Percentiles rank a stretch among this genome's conserved stretches.
Conservation (phyloP, 2,113 vertebrate species). For the Silurus meridionalis region DNA sequence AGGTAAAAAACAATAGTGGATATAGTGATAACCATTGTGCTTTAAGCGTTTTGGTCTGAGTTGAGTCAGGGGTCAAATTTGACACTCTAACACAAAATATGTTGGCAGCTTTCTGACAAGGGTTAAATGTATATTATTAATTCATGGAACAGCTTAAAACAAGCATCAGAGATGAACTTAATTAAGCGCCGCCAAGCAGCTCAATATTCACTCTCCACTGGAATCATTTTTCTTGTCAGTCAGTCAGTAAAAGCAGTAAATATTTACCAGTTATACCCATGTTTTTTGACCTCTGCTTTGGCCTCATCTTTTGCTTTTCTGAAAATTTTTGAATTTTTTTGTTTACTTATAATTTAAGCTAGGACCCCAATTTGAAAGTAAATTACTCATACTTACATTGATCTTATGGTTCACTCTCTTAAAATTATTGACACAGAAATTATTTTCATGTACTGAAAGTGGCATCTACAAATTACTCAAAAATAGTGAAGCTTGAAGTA, state of each 20-base stretch:
- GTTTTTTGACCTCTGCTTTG: neutral
- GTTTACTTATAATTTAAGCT: slow-evolving; percentile 8
- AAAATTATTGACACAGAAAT: slow-evolving; percentile 37
- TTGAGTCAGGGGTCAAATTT: too few relatives aligned
- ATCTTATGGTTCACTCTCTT: slow-evolving; percentile 53
- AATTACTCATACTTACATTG: slow-evolving; percentile 56
- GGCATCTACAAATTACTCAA: neutral
- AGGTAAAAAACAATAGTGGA: too few relatives aligned
- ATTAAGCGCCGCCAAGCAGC: slow-evolving; percentile 33
- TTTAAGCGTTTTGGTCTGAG: too few relatives aligned
- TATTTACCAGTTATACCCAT: neutral
- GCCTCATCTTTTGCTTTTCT: too few relatives aligned
- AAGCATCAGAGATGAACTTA: slow-evolving; percentile 34
- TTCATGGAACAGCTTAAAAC: slow-evolving; percentile 46
- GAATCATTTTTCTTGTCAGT: neutral
- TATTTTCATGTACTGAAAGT: neutral
- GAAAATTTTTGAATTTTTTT: neutral
- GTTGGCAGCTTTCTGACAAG: neutral
- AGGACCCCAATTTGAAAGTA: slow-evolving; percentile 42
- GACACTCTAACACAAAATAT: too few relatives aligned
- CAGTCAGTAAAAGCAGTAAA: slow-evolving; percentile 10
- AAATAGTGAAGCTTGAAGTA: slow-evolving; percentile 9
- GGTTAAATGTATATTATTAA: slow-evolving; percentile 38
- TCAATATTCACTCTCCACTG: slow-evolving; percentile 20
- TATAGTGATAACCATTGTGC: too few relatives aligned